Base-by-base conservation (phyloP, 2,797 vertebrate species). In the Scleropages formosus region DNA sequence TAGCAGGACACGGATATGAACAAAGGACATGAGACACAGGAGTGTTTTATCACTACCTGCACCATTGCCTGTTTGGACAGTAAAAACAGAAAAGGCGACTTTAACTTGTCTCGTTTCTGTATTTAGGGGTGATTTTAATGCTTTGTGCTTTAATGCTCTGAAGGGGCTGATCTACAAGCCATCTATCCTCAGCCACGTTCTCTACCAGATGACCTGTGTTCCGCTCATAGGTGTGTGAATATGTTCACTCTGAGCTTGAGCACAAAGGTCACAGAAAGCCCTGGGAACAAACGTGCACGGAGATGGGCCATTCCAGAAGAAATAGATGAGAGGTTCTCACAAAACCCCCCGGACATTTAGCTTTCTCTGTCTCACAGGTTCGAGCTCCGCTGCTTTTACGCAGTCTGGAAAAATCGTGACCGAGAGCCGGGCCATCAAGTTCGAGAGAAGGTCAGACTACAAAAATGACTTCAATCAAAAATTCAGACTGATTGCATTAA, bases 401-500 rank as follows among this genome's bases (percentile, higher is more conserved):
- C 47, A 31, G 49, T 75, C 18, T 70, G 20, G 49, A 69, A 66
- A 71, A 75, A 44, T 68, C 31, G 59, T 64, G 70, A 72, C 69
- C 82, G 81, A 83, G 74, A 82, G 74, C 75, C 60, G 27, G 76
- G 77, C 80, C 70, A 60, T 82, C 78, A 83, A 75, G 80, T 82
- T 75, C 75, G 12, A 16, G n/a, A 77, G 80, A 78, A 85, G 79
- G 77, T 79, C 78, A 68, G 75, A 82, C 66, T 69, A 73, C 73
- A 78, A 81, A 85, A 83, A 79, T 84, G 79, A 81, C 77, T 83
- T 74, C 6, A 66, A 80, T 85, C 86, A 87, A 10, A 90, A 89
- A 90, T 88, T 87, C 80, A 88, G 76, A 84, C 27, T 47, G 64
- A 72, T 11, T 46, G 49, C 80, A 86, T 89, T 4, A 65, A 86